Conservation (phyloP, 2,797 vertebrate species). For the Danio choprae region DNA sequence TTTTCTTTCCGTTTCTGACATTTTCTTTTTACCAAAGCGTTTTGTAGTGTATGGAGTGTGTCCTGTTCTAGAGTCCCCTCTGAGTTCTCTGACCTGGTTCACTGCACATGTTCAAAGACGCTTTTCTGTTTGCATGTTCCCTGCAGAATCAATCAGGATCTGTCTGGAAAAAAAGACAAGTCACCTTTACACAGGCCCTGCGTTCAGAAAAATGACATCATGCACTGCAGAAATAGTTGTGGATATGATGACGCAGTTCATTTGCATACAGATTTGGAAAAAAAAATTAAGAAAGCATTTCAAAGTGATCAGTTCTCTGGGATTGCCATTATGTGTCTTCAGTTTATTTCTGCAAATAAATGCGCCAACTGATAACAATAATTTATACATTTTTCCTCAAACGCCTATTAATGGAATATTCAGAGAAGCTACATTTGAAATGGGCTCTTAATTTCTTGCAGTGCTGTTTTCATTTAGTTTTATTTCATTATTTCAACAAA, state of each 20-base stretch:
- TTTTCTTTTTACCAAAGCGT: neutral
- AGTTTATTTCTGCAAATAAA: too few species aligned
- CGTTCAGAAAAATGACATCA: neutral
- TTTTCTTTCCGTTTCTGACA: neutral
- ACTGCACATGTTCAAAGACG: conserved; percentile 19
- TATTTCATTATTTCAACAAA: neutral
- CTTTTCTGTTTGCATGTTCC: conserved; percentile 23
- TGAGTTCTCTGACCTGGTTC: conserved; percentile 29
- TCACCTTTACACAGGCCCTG: conserved; percentile 3
- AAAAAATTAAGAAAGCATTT: too few species aligned
- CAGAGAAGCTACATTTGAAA: too few species aligned
- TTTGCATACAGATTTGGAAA: too few species aligned
- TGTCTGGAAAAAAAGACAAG: conserved; percentile 28
- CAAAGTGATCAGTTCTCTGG: too few species aligned
- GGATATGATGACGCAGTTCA: too few species aligned
- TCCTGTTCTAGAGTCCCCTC: neutral
- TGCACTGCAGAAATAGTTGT: neutral
- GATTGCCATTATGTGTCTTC: too few species aligned
- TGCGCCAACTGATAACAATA: too few species aligned
- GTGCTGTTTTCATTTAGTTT: neutral
- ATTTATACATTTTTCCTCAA: too few species aligned
- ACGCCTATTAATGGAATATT: too few species aligned
- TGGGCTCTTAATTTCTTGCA: too few species aligned
- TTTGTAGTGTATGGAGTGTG: neutral
- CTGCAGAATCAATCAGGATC: conserved; percentile 26